Base-by-base conservation (phyloP, 2,113 vertebrate genomes). In the Petroica traversi region DNA sequence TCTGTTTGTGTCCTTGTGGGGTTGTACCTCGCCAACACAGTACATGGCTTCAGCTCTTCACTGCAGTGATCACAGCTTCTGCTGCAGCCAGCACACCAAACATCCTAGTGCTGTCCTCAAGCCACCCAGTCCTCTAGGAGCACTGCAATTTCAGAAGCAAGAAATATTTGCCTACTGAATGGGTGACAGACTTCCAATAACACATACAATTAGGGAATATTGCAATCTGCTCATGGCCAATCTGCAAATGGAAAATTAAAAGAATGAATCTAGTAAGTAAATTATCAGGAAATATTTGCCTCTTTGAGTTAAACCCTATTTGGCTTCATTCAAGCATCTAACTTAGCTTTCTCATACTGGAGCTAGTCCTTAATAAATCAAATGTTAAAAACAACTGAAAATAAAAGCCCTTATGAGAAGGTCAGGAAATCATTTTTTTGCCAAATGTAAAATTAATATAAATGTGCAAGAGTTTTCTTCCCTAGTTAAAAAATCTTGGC, bases 241-340 rank as follows among this genome's bases (percentile, higher is more conserved):
- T 95, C 83, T 75, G 85, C 52, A 94, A 94, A 90, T 81, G 83
- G 92, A 95, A 96, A 95, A 96, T 88, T 93, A 85, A 92, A 96
- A 95, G 80, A 95, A 96, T 91, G 20, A 67, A 57, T 86, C 75
- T 61, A 78, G 48, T 49, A 77, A 86, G 76, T 90, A 93, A 96
- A 93, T 86, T 63, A 93, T 57, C 73, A 86, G 68, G 75, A 89
- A 95, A 86, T 83, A 92, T 59, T 85, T 95, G 52, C 59, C 19
- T 76, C 74, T 81, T 75, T 62, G 77, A 88, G 89, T 89, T 92
- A 95, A 95, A 77, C 33, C 46, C 75, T 59, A 25, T 80, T 92
- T 96, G 88, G 86, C 92, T 96, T 77, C 73, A 89, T 86, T 78
- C 86, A 74, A 77, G 49, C 72, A 94, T 89, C 86, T 95, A 86